Conservation (phyloP, 2,113 vertebrate genomes). For the Nymphicus hollandicus region DNA sequence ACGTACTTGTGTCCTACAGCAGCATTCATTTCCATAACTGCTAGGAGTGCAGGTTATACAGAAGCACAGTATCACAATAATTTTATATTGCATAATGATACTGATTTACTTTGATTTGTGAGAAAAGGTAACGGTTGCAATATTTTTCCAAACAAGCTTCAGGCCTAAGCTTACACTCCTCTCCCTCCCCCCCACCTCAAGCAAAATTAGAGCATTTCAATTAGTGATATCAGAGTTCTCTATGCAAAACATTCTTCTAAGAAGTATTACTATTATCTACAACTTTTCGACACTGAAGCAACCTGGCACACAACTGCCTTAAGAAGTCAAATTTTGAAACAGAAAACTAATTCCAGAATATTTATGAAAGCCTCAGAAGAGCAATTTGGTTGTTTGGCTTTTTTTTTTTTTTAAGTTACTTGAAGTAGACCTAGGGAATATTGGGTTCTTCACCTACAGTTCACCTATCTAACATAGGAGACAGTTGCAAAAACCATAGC, state of each 20-base stretch:
- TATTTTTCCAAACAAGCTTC: not conserved
- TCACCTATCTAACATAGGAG: not conserved
- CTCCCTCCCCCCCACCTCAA: too few relatives aligned
- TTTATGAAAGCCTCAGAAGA: not conserved
- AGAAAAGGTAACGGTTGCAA: not conserved
- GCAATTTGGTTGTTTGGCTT: not conserved
- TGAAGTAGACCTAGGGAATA: not conserved
- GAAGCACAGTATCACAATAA: not conserved
- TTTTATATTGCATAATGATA: not conserved
- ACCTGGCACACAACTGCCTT: not conserved
- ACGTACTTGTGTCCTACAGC: not conserved
- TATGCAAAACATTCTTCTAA: not conserved
- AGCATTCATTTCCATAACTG: not conserved
- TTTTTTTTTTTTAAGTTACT: not conserved
- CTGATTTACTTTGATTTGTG: not conserved
- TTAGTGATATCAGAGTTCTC: not conserved
- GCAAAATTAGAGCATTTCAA: not conserved
- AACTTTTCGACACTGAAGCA: not conserved
- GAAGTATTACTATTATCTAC: not conserved
- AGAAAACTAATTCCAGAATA: not conserved
- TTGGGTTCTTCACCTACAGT: not conserved
- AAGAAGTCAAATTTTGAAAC: not conserved
- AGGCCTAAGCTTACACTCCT: not conserved
- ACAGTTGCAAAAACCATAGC: not conserved
- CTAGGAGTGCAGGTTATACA: not conserved